Evolutionary conservation across 64 coral and sea anemone genomes (phyloP).

Genomic region (Actinia equina): DNA sequence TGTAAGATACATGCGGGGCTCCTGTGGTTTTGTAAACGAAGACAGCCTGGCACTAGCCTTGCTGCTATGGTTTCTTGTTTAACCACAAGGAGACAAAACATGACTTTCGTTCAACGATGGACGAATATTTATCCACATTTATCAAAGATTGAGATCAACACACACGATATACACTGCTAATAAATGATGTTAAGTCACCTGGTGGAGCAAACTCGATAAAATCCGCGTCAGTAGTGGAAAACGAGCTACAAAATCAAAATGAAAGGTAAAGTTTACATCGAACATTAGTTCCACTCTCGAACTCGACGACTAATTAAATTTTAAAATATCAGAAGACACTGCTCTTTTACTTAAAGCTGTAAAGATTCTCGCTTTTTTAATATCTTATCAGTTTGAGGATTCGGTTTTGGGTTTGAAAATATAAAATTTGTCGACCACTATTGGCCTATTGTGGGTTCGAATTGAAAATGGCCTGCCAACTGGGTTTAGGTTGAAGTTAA

Average conservation of each 20-base stretch:
- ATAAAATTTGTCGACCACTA: neutral
- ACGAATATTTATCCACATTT: neutral
- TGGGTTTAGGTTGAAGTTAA: too few relatives aligned
- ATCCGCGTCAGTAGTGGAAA: neutral
- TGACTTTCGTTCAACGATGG: neutral
- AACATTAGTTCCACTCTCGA: neutral
- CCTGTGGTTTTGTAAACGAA: neutral
- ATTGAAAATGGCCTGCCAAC: too few relatives aligned
- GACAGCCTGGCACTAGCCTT: neutral
- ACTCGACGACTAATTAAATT: neutral
- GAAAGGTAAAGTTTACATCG: constrained; percentile 4
- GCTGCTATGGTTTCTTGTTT: constrained; percentile 44
- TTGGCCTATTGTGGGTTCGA: too few relatives aligned
- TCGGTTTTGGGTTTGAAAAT: neutral
- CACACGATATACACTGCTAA: neutral
- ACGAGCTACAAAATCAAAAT: neutral
- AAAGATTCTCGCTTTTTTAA: neutral
- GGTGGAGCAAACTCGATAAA: neutral
- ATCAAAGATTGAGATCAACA: neutral
- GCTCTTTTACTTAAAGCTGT: neutral
- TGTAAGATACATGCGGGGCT: neutral
- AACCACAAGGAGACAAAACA: constrained; percentile 8
- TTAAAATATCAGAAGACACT: neutral
- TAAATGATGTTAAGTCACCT: constrained; percentile 21
- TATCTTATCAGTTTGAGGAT: neutral